A percentile compares a stretch with the other conserved stretches of the same genome.
phyloP scores from a whole-genome alignment of 53 echinoderm and acorn worm species.

The Holothuria scabra region DNA sequence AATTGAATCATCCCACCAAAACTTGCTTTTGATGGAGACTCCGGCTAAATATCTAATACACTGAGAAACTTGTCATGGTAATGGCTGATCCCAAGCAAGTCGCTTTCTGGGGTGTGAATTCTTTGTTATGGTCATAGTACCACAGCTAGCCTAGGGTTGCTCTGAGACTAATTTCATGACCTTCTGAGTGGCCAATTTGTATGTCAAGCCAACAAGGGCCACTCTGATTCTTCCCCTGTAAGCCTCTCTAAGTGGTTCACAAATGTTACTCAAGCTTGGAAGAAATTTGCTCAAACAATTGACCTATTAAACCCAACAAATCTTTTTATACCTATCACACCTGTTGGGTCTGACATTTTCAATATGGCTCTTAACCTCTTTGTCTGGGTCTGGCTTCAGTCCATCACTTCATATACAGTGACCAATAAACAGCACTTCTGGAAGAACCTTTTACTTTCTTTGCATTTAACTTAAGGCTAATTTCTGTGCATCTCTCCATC shows the following conservation, averaged over 20 bases:
- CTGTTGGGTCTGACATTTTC: slow-evolving; percentile 50
- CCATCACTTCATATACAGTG: slow-evolving; percentile 46
- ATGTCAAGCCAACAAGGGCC: slow-evolving; percentile 6
- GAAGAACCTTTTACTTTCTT: slow-evolving; percentile 32
- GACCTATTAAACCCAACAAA: slow-evolving; percentile 63
- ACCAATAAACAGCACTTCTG: slow-evolving; percentile 55
- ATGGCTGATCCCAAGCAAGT: slow-evolving; percentile 43
- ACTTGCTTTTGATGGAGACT: too few relatives aligned
- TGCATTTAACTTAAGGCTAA: slow-evolving; percentile 39
- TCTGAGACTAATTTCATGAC: slow-evolving; percentile 33
- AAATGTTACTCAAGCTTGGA: slow-evolving; percentile 42
- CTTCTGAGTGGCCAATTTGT: neutral
- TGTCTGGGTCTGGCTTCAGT: slow-evolving; percentile 45
- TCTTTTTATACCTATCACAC: slow-evolving; percentile 50
- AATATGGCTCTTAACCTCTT: slow-evolving; percentile 55
- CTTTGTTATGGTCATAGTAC: slow-evolving; percentile 52
- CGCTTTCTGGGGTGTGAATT: slow-evolving; percentile 50
- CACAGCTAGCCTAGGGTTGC: slow-evolving; percentile 15
- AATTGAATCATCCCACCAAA: too few relatives aligned
- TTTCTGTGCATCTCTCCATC: slow-evolving; percentile 51
- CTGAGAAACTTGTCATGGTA: too few relatives aligned
- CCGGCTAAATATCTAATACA: too few relatives aligned
- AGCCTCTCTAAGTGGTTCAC: slow-evolving; percentile 16
- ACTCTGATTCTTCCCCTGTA: neutral
- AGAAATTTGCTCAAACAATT: slow-evolving; percentile 58